Evolutionary conservation across 92 coral and sea anemone species (phyloP), one percentile per base, ranked within the genome.

Genomic region (Phenganax stokvisi): DNA sequence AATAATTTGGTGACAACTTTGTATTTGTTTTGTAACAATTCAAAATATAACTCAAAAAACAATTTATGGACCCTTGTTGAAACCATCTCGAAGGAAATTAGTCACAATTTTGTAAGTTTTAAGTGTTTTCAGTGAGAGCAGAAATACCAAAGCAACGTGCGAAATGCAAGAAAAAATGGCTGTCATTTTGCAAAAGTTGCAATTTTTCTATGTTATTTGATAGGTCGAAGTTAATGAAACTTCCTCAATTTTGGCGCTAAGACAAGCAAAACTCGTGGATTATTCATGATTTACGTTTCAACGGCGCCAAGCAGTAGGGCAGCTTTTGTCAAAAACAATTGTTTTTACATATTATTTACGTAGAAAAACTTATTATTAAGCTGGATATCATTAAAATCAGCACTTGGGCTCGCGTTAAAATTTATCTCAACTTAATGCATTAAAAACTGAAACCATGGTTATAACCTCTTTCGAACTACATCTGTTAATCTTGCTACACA

Each of bases 251-350:
- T 10, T 30, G 53, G 31, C 54, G 47, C 12, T 16, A 30, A 28
- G 54, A 68, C 73, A 68, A 68, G 73, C 53, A 29, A 64, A 30
- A 7, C 71, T 58, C 81, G 51, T 76, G 55, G 60, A 76, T 76
- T 76, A 76, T 76, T 76, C 69, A 76, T 76, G 1, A 52, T 29
- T 57, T 57, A 44, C 71, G 81, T 51, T 29, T 20, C 25, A 12
- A 13, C 67, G 67, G 53, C 54, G 69, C 17, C 25, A 57, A 58
- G 29, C 81, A 76, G 81, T 69, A 51, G 81, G 81, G 60, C 11
- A 1, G 53, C 15, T 59, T 44, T 59, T 52, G 54, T 76, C 10
- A 76, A 76, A 76, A 76, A 75, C 60, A 54, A 75, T 57, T 55
- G 62, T 28, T 74, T 54, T 52, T n/a, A 55, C 54, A 31, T 25